These are phyloP conservation scores for Brenthis hecate DNA, from an alignment of 2,888 invertebrate genomes.

Conservation along the genomic window DNA sequence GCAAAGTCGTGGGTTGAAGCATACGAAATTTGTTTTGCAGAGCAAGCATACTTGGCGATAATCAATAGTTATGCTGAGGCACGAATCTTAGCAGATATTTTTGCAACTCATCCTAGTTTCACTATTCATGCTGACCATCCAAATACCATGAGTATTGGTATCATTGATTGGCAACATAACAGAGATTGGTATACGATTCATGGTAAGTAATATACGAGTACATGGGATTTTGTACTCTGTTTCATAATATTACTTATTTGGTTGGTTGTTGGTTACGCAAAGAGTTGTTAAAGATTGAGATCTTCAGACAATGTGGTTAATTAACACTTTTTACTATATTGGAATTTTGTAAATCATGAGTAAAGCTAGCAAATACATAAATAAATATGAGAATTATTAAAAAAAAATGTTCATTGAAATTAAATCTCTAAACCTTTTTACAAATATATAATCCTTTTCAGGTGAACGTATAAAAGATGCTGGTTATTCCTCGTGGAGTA, in stretches of 20 bases:
- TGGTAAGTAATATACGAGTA: slow-evolving; percentile 19
- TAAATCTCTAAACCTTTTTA: background rate
- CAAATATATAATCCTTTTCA: slow-evolving; percentile 16
- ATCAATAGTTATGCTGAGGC: slow-evolving; percentile 44
- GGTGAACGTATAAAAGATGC: slow-evolving; percentile 40
- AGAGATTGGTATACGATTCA: slow-evolving; percentile 30
- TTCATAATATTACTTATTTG: background rate
- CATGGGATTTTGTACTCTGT: background rate
- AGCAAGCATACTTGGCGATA: slow-evolving; percentile 33
- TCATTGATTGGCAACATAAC: slow-evolving; percentile 28
- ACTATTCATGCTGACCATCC: background rate
- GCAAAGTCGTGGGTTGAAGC: slow-evolving; percentile 18
- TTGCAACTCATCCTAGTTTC: background rate
- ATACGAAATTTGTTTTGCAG: slow-evolving; percentile 28
- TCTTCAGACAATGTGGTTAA: no score
- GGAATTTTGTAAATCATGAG: no score
- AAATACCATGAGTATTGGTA: slow-evolving; percentile 15
- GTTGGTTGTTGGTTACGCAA: background rate
- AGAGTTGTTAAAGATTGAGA: no score
- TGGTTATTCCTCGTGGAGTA: slow-evolving; percentile 35
- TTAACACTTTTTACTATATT: no score
- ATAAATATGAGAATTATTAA: no score
- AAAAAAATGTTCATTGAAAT: no score
- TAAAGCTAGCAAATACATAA: no score
- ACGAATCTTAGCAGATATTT: slow-evolving; percentile 25